Evolutionary conservation across 2,113 vertebrate species (phyloP), one percentile per base, ranked within the genome.

Genomic region (Equus quagga): DNA sequence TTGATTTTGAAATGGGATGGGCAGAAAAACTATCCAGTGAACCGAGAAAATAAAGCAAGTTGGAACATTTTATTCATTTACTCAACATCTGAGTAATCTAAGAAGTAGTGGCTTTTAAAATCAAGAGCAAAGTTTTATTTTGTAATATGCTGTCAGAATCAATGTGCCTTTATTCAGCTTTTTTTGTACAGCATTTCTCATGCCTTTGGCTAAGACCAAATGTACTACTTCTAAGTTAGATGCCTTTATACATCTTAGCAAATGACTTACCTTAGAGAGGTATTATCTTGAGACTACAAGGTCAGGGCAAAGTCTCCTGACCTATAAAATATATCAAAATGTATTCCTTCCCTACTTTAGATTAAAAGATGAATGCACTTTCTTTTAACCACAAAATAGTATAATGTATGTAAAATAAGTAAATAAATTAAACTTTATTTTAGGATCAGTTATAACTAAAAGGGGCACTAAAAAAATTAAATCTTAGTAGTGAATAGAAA

Each of bases 91-190:
- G 60, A 93, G 87, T 81, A 75, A 86, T 76, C 88, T 95, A 97
- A 94, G 69, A 89, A 95, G 44, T 28, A 60, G 84, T 78, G 60
- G 26, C 19, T 79, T 88, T 89, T 82, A 79, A 96, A 94, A 97
- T 85, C 46, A 94, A 96, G 36, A 89, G 49, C 26, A 93, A 93
- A 93, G 17, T 64, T 89, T 81, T 79, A 36, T 73, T 96, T 94
- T 89, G 21, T 86, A 78, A 56, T 80, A 46, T 49, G 67, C 69
- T 94, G 46, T 93, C 79, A 93, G 54, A 94, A 96, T 64, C 56
- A 75, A 93, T 75, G 44, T 70, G 2, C 54, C 36, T 93, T 96
- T 86, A 89, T 85, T 82, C 62, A 75, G n/a, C 21, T 76, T 64
- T 93, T 90, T 81, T 23, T 81, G 31, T 41, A 46, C 69, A 85